A percentile compares a stretch with the other conserved stretches of the same genome.
phyloP scores from a whole-genome alignment of 2,113 vertebrate genomes.

The Microcebus tavaratra region DNA sequence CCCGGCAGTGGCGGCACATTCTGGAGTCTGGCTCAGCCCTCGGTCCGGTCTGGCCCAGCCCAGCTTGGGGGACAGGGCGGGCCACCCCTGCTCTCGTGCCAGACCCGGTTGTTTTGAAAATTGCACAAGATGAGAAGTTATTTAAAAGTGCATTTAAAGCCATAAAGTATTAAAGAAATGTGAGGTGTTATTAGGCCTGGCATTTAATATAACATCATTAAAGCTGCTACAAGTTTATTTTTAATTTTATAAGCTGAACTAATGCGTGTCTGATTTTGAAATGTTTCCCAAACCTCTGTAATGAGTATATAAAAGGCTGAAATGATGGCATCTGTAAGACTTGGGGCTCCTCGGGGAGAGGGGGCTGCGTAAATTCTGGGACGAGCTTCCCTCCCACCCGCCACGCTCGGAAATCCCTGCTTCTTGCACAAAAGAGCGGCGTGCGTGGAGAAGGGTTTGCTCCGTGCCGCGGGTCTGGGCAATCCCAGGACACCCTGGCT shows the following conservation, averaged over 20 bases:
- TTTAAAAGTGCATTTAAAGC: constrained; percentile 16
- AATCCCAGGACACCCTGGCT: rapidly evolving
- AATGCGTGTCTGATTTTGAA: constrained; percentile 62
- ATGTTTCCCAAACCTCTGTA: constrained; percentile 48
- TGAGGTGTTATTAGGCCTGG: constrained; percentile 27
- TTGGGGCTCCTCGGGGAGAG: not conserved
- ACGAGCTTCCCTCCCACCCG: not conserved
- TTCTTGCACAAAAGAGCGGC: rapidly evolving
- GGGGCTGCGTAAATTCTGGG: not conserved
- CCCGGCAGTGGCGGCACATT: rapidly evolving
- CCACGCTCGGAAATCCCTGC: rapidly evolving
- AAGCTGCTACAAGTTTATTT: constrained; percentile 56
- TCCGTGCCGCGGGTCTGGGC: rapidly evolving
- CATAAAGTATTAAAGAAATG: constrained; percentile 42
- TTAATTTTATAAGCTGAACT: constrained; percentile 68
- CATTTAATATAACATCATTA: constrained; percentile 60
- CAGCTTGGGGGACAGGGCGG: rapidly evolving
- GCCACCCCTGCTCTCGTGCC: not conserved
- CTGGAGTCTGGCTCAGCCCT: rapidly evolving
- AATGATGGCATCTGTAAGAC: not conserved
- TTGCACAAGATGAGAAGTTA: not conserved
- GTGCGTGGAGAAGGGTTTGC: rapidly evolving
- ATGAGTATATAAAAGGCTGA: constrained; percentile 40
- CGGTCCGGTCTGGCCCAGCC: rapidly evolving
- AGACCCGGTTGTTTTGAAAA: not conserved